Percentiles rank a stretch among this genome's conserved stretches.
phyloP scores from a whole-genome alignment of 2,888 invertebrate species.

The Trypoxylon attenuatum region DNA sequence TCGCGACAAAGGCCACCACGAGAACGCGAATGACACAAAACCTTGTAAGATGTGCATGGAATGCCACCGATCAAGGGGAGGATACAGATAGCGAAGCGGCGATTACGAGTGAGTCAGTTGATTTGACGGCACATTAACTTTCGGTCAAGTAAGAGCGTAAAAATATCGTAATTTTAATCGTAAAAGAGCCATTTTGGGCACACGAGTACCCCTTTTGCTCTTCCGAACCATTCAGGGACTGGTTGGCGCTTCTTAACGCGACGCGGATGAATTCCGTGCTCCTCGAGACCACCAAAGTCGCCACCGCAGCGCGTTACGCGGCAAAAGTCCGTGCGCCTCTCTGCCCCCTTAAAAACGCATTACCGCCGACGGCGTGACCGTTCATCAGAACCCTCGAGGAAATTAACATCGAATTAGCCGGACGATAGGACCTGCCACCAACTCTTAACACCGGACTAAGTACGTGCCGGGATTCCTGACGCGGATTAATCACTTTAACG shows the following conservation, averaged over 20 bases:
- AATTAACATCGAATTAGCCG: conserved; percentile 67
- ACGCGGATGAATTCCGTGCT: conserved; percentile 60
- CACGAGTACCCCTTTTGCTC: neutral
- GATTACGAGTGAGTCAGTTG: conserved; percentile 35
- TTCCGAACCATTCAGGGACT: neutral
- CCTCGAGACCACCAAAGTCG: conserved; percentile 66
- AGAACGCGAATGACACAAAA: conserved; percentile 38
- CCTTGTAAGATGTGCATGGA: too few species aligned
- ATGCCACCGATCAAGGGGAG: conserved; percentile 12
- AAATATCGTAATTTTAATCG: conserved; percentile 68
- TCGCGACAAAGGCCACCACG: too few species aligned
- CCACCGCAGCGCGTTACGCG: conserved; percentile 7
- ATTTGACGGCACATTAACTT: conserved; percentile 65
- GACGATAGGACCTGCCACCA: neutral
- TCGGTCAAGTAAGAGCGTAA: conserved; percentile 66
- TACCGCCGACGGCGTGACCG: conserved; percentile 32
- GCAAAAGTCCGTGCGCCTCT: conserved; percentile 1
- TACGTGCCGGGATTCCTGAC: neutral
- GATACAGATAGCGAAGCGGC: conserved; percentile 11
- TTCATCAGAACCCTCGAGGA: conserved; percentile 50
- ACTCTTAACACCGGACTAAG: conserved; percentile 6
- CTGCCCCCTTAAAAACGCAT: conserved; percentile 57
- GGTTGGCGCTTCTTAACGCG: conserved; percentile 43
- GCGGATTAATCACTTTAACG: conserved; percentile 25
- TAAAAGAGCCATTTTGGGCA: conserved; percentile 55